Percentiles rank a stretch among this genome's conserved stretches.
Conservation (phyloP, 92 coral and sea anemone genomes). For the Anthopleura xanthogrammica region DNA sequence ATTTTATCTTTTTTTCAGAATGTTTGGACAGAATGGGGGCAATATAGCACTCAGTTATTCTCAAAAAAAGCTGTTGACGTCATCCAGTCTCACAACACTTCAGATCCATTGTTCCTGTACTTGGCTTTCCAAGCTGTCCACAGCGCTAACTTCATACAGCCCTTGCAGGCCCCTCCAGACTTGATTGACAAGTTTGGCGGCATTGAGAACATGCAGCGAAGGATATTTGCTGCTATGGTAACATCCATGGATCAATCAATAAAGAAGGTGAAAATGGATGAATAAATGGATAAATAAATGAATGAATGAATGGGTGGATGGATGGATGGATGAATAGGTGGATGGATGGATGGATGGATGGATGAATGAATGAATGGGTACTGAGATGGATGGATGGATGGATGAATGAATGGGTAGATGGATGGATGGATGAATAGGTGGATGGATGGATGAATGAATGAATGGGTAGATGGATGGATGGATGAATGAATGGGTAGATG, state of each 20-base stretch:
- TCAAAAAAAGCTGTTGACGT: conserved; percentile 56
- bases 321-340: too few species aligned
- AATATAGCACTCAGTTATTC: conserved; percentile 68
- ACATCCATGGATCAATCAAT: conserved; percentile 60
- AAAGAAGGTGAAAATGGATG: conserved; percentile 46
- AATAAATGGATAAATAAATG: too few species aligned
- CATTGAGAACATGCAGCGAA: conserved; percentile 51
- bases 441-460: too few species aligned
- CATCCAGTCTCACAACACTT: conserved; percentile 50
- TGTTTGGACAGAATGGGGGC: conserved; percentile 69
- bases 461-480: too few species aligned
- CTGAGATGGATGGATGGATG: too few species aligned
- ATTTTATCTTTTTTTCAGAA: conserved; percentile 31
- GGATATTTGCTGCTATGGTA: conserved; percentile 86
- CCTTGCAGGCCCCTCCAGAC: conserved; percentile 66
- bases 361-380: too few species aligned
- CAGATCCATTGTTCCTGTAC: conserved; percentile 63
- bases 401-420: too few species aligned
- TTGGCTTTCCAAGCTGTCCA: conserved; percentile 78
- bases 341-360: too few species aligned
- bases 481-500: too few species aligned
- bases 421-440: too few species aligned
- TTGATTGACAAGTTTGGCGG: conserved; percentile 56
- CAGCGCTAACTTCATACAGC: conserved; percentile 64
- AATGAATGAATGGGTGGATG: too few species aligned